Base-by-base conservation (phyloP, 2,888 invertebrate species). In the Mesorhabditis spiculigera region DNA sequence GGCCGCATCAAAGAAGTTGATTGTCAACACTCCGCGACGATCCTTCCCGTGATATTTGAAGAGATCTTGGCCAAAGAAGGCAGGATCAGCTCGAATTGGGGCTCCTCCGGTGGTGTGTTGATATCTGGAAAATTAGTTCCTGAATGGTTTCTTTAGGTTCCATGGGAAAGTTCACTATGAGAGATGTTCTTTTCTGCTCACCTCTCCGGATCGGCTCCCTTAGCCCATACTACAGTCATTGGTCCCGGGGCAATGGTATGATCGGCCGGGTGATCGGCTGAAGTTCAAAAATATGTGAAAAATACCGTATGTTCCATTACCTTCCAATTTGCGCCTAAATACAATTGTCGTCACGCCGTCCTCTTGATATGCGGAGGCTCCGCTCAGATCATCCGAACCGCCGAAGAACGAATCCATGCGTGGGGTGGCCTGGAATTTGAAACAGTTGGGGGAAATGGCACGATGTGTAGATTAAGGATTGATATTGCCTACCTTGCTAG, bases 171-270 rank as follows among this genome's bases (percentile, higher is more conserved):
- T 28, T 28, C 28, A 28, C 28, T 28, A 28, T 28, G 28, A 28
- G 3, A 28, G 28, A 28, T 28, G 28, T 93, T 93, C n/a, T 88
- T 88, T 81, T 92, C 92, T 28, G 91, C 87, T 84, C 92, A 93
- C 70, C 90, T 90, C 1, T 90, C 91, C 4, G 89, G 89, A 85
- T 93, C 91, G 85, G 95, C 95, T 0, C 96, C 96, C 77, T 91
- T 91, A 0, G 96, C 94, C 93, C 95, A 96, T 82, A 95, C 94
- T 4, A 96, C 92, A 86, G 93, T 93, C 91, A 94, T 95, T 50
- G 90, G 85, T 68, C 90, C 91, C 82, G 92, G 90, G 66, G 91
- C 90, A 68, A 96, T 90, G 0, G 91, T 90, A 86, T 95, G 93
- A 88, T 96, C 96, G 0, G 93, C 91, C 0, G 91, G 91, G 81